phyloP scores from a whole-genome alignment of 1,140 invertebrate species.

The Periplaneta americana region DNA sequence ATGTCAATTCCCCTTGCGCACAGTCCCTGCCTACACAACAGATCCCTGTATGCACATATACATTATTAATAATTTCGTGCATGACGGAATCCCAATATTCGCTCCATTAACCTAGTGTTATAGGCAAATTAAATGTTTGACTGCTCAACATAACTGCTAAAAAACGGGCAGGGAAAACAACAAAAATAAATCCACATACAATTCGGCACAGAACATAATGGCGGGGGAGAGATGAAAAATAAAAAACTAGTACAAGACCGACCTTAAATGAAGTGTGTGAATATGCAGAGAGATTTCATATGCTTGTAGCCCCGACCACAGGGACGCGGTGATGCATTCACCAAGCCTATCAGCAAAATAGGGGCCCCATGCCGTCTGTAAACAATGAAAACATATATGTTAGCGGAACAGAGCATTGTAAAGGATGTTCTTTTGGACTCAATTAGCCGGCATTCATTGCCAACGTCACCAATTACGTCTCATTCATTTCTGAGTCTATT shows the following conservation, averaged over 20 bases:
- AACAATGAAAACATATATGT: background rate
- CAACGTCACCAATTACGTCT: background rate
- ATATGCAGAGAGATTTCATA: background rate
- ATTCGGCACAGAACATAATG: background rate
- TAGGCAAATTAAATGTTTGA: background rate
- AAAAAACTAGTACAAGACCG: background rate
- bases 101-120: background rate
- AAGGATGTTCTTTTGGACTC: background rate
- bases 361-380: too few species aligned
- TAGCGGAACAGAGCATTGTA: background rate
- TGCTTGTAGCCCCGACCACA: background rate
- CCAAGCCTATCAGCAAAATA: background rate
- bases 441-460: background rate
- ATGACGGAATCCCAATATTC: background rate
- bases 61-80: background rate
- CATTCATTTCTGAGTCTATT: background rate
- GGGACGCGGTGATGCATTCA: background rate
- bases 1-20: background rate
- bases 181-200: background rate
- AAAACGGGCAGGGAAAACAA: background rate
- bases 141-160: background rate
- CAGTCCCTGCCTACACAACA: background rate
- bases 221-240: background rate
- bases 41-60: too few species aligned
- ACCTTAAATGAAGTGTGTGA: background rate